Base-by-base conservation (phyloP, 2,888 invertebrate species). In the Eupithecia abbreviata region DNA sequence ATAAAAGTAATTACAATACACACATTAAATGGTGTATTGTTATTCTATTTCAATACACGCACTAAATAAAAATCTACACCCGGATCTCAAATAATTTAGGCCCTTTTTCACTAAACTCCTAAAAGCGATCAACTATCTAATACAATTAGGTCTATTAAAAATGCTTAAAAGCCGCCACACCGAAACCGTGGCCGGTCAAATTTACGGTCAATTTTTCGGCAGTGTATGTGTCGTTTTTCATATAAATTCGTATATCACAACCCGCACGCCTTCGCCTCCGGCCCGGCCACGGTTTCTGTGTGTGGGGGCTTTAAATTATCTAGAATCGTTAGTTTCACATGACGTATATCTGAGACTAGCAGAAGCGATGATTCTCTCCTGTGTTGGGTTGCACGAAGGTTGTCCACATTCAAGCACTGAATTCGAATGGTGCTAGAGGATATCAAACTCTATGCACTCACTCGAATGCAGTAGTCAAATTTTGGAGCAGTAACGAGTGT, bases 341-440 rank as follows among this genome's bases (percentile, higher is more conserved):
- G 12, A 49, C 6, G 47, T 49, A 49, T 12, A 49, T 51, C 51
- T 51, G 15, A 51, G 51, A 51, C 51, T 6, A 15, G 15, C 51
- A 51, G n/a, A 6, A 15, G 51, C n/a, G n/a, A 51, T 51, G 51
- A 51, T 51, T n/a, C 18, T 9, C 51, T n/a, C n/a, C n/a, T n/a
- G 9, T 18, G n/a, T 18, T 3, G 10, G 45, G 45, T 2, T 62
- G 47, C 74, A 79, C 76, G 92, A 66, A 70, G 92, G 83, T 69
- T 80, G 80, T 84, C 94, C 94, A 92, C 83, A 92, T 93, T 95
- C 92, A 89, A 95, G 95, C 94, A 95, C 95, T 95, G 95, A 95
- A 96, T 96, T 96, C 96, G 96, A 96, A 96, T 96, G 96, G 96
- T 96, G 96, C 96, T 96, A 96, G 96, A 96, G 92, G 92, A 92